These are phyloP conservation scores for Illadopsis cleaveri DNA, from an alignment of 2,113 vertebrate genomes.

Conservation along the genomic window DNA sequence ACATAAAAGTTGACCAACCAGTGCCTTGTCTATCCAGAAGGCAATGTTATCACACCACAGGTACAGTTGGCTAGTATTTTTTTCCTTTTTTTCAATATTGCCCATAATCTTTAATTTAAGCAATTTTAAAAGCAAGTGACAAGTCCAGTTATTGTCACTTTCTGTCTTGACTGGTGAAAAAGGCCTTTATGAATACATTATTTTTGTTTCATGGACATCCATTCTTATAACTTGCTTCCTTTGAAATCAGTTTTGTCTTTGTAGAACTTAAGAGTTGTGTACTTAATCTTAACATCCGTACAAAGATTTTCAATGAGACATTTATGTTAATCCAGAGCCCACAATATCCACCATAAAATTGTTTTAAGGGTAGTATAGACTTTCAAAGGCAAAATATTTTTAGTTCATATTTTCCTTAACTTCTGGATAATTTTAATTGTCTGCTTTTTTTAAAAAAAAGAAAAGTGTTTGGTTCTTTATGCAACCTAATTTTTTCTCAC, in stretches of 20 bases:
- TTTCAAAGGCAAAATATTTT: constrained; percentile 38
- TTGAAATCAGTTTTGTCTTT: constrained; percentile 16
- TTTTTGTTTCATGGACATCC: not conserved
- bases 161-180: not conserved
- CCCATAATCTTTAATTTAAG: not conserved
- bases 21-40: not conserved
- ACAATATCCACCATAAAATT: constrained; percentile 60
- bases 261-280: constrained; percentile 16
- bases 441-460: not conserved
- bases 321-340: constrained; percentile 9
- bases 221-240: not conserved
- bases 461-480: not conserved
- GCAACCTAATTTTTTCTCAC: not conserved
- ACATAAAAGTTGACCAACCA: not conserved
- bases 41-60: not conserved
- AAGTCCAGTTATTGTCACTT: not conserved
- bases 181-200: not conserved
- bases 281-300: constrained; percentile 27
- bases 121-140: not conserved
- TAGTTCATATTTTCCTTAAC: not conserved
- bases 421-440: constrained; percentile 16
- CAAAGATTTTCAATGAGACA: constrained; percentile 29
- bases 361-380: not conserved
- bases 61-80: not conserved
- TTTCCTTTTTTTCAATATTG: not conserved